Base-by-base conservation (phyloP, 2,797 vertebrate genomes). In the Adelosebastes latens region DNA sequence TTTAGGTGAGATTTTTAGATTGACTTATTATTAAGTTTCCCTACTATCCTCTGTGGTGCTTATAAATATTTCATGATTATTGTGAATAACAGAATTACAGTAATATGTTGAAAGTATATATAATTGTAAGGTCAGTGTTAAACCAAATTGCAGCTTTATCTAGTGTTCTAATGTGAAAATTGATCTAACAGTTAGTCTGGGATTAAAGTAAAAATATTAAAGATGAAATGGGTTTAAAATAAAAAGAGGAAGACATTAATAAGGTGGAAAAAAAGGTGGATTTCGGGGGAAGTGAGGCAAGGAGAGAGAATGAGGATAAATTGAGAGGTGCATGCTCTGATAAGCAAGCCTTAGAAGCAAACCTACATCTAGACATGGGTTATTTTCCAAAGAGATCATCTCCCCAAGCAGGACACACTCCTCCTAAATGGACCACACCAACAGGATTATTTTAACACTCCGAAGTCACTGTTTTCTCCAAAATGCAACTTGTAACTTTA, bases 301-400 rank as follows among this genome's bases (percentile, higher is more conserved):
- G 8, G 8, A 27, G 25, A 34, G 2, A 65, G 32, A 79, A 75
- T 42, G 52, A 69, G 22, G 79, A 72, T 80, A 55, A 63, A 85
- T 73, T 25, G 46, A 80, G 46, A 53, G 32, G 32, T 27, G 7
- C 55, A 79, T 63, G 72, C 59, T 83, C 80, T 81, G 60, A 85
- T 80, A 68, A 80, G 24, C 71, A 80, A 27, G 27, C 10, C 52
- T 76, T 56, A 29, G 59, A 76, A n/a, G 29, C 49, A 83, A 63
- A 78, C 39, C 27, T 49, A 56, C n/a, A 39, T 74, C 25, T 8
- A 27, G 64, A 75, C 74, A 75, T 63, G 66, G 77, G 14, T 59
- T 61, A 56, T 59, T 80, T 72, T 68, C 22, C 61, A 84, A 77
- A 60, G 14, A 82, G 66, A 71, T 81, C 82, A 62, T 31, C 53